Evolutionary conservation across 2,797 vertebrate genomes (phyloP).

Genomic region (Masticophis lateralis): DNA sequence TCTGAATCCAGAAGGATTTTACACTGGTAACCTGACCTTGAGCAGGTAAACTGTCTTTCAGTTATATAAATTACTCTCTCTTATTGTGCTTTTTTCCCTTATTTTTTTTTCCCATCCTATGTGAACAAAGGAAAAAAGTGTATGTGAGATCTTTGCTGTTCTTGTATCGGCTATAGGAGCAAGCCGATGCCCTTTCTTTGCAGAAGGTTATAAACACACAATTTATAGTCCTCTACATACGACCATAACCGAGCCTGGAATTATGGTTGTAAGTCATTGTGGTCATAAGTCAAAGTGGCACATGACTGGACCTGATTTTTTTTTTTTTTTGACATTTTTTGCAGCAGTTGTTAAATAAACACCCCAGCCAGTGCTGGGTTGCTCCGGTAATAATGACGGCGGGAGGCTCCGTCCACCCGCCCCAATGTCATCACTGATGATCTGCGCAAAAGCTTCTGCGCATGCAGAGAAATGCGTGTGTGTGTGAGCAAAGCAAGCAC

Average conservation of each 20-base stretch:
- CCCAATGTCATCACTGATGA: too few species aligned
- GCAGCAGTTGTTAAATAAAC: neutral
- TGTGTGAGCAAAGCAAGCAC: too few species aligned
- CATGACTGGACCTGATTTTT: neutral
- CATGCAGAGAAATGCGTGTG: rapidly evolving
- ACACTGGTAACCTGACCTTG: neutral
- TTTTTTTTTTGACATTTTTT: neutral
- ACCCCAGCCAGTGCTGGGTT: too few species aligned
- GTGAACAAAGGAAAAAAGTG: neutral
- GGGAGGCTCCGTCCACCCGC: too few species aligned
- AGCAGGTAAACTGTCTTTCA: neutral
- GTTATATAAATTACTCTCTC: neutral
- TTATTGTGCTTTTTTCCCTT: neutral
- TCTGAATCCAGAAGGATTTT: neutral
- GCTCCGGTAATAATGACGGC: too few species aligned
- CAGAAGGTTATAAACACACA: neutral
- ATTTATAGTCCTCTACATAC: neutral
- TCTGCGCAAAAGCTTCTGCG: too few species aligned
- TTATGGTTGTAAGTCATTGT: neutral
- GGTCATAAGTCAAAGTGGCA: neutral
- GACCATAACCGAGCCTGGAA: neutral
- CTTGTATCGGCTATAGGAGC: neutral
- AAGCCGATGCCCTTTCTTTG: neutral
- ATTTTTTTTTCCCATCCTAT: neutral
- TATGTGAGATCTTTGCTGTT: neutral